phyloP scores from a whole-genome alignment of 2,113 vertebrate genomes.

The Cepphus grylle region DNA sequence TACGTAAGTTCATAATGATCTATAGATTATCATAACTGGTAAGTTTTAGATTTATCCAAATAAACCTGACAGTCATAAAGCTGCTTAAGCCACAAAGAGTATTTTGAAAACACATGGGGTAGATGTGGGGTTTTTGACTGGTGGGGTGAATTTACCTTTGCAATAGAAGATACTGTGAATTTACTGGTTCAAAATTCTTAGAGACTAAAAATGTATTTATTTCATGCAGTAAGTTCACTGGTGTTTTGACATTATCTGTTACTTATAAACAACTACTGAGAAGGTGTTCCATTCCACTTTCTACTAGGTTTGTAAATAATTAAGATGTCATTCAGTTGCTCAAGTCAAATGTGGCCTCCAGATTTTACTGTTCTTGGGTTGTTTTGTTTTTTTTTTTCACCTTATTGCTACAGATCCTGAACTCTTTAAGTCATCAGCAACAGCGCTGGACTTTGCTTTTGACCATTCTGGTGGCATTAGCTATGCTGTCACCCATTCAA shows the following conservation, averaged over 20 bases:
- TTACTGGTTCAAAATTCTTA: not conserved
- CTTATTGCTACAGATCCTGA: slow-evolving; percentile 74
- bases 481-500: slow-evolving; percentile 77
- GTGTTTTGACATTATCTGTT: not conserved
- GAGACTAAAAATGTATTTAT: not conserved
- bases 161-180: not conserved
- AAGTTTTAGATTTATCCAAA: not conserved
- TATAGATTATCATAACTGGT: not conserved
- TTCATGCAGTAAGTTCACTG: not conserved
- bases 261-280: not conserved
- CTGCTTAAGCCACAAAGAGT: not conserved
- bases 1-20: not conserved
- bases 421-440: slow-evolving; percentile 67
- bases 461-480: slow-evolving; percentile 75
- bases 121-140: not conserved
- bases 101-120: not conserved
- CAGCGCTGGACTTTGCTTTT: slow-evolving; percentile 53
- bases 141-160: not conserved
- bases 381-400: not conserved
- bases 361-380: not conserved
- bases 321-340: not conserved
- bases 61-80: not conserved
- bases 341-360: not conserved
- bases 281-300: not conserved
- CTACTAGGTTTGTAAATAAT: not conserved